phyloP scores from a whole-genome alignment of 2,797 vertebrate genomes.

The Staurois parvus region DNA sequence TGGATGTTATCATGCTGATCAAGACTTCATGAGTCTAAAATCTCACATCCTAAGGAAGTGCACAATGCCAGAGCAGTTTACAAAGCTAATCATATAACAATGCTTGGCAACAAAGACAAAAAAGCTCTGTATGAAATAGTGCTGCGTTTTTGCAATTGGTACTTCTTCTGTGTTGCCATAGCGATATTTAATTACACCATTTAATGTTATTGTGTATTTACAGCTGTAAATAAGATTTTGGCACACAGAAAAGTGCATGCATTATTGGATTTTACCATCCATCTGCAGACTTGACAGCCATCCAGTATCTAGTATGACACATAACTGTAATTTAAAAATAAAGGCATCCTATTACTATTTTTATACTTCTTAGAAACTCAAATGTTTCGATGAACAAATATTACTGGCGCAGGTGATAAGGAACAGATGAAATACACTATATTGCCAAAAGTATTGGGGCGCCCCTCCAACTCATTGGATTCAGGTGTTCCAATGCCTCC shows the following conservation, averaged over 20 bases:
- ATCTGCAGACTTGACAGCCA: constrained; percentile 43
- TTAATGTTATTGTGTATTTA: constrained; percentile 48
- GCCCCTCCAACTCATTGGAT: too few relatives aligned
- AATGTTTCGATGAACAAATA: background rate
- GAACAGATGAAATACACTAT: too few relatives aligned
- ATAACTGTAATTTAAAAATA: constrained; percentile 9
- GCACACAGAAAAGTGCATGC: constrained; percentile 30
- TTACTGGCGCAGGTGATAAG: background rate
- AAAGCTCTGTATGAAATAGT: constrained; percentile 30
- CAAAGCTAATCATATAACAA: constrained; percentile 47
- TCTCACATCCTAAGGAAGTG: constrained; percentile 36
- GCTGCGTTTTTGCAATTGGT: constrained; percentile 29
- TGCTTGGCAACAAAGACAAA: constrained; percentile 40
- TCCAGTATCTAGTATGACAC: constrained; percentile 19
- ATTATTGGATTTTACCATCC: constrained; percentile 45
- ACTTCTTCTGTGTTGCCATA: constrained; percentile 38
- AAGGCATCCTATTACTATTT: background rate
- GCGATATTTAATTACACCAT: constrained; percentile 49
- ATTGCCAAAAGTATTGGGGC: too few relatives aligned
- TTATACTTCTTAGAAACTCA: background rate
- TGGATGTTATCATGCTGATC: constrained; percentile 43
- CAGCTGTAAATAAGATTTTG: constrained; percentile 55
- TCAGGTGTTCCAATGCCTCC: too few relatives aligned
- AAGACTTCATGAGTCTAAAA: constrained; percentile 35
- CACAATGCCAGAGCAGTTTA: constrained; percentile 23